These are phyloP conservation scores for Campoplex nolae DNA, from an alignment of 2,888 invertebrate species.

Conservation along the genomic window DNA sequence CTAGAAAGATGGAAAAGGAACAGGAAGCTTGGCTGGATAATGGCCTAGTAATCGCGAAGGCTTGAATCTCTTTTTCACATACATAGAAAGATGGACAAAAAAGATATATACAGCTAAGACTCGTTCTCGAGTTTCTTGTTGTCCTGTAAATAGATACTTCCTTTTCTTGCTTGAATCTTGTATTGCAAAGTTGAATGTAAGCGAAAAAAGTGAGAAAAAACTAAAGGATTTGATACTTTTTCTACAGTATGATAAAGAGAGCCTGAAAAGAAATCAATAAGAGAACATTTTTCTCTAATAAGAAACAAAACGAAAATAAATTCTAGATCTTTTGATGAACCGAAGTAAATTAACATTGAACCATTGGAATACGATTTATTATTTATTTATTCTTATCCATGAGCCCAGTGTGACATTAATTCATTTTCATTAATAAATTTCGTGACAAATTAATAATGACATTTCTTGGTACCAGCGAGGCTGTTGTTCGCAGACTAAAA, in stretches of 20 bases:
- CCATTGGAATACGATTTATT: background rate
- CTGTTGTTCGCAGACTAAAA: conserved; percentile 28
- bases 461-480: conserved; percentile 13
- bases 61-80: conserved; percentile 38
- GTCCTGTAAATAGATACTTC: conserved; percentile 43
- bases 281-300: background rate
- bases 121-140: conserved; percentile 28
- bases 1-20: conserved; percentile 34
- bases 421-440: conserved; percentile 32
- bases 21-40: conserved; percentile 51
- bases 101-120: background rate
- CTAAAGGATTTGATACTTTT: background rate
- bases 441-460: conserved; percentile 43
- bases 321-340: background rate
- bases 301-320: background rate
- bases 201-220: conserved; percentile 5
- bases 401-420: conserved; percentile 8
- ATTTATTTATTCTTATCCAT: conserved; percentile 18
- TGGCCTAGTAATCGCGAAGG: conserved; percentile 35
- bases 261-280: background rate
- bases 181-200: conserved; percentile 4
- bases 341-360: background rate
- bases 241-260: background rate
- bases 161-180: conserved; percentile 10
- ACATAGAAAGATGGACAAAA: conserved; percentile 4